Conservation (phyloP, 2,888 invertebrate genomes). For the Sycophila texana region DNA sequence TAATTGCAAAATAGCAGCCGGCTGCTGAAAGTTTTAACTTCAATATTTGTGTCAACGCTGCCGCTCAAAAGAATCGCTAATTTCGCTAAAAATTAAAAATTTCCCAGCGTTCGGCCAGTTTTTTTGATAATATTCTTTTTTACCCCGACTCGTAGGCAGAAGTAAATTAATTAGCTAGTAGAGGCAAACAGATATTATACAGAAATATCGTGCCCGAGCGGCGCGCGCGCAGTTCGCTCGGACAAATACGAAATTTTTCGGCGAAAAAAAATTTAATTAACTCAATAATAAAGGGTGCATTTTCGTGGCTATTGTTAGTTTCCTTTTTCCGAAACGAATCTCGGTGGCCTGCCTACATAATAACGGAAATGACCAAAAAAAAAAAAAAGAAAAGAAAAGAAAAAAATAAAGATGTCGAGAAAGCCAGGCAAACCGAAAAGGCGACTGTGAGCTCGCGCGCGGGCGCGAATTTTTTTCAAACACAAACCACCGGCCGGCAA, state of each 20-base stretch:
- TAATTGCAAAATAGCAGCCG: not conserved
- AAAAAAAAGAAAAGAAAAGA: not conserved
- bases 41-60: not conserved
- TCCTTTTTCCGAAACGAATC: constrained; percentile 41
- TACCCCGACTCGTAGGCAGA: not conserved
- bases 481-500: not conserved
- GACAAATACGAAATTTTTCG: constrained; percentile 16
- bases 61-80: not conserved
- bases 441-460: constrained; percentile 31
- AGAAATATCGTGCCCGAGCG: not conserved
- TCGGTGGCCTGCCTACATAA: not conserved
- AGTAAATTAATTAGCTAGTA: constrained; percentile 34
- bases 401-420: not conserved
- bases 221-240: not conserved
- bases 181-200: constrained; percentile 26
- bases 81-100: not conserved
- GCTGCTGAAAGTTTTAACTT: constrained; percentile 9
- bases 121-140: not conserved
- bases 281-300: constrained; percentile 36
- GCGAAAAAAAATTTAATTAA: constrained; percentile 51
- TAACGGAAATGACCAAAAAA: not conserved
- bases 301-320: not conserved
- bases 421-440: constrained; percentile 21
- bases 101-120: not conserved
- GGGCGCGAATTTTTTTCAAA: not conserved